phyloP scores from a whole-genome alignment of 2,797 vertebrate species.

The Alcedo atthis region DNA sequence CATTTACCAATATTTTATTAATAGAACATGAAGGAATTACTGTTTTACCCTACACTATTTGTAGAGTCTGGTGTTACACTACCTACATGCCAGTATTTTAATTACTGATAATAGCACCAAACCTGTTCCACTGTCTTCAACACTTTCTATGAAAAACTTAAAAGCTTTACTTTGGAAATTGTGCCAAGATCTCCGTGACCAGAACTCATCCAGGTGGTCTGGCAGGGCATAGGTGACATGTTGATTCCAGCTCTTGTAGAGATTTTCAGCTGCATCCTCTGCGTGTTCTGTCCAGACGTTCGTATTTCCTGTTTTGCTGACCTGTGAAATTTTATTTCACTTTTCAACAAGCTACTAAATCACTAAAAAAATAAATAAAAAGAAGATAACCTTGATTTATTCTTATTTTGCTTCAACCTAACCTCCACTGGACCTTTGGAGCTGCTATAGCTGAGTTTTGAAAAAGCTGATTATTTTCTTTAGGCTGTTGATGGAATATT shows the following conservation, averaged over 20 bases:
- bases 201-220: fast-evolving
- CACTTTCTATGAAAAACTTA: neutral
- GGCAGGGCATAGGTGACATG: neutral
- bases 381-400: neutral
- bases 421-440: neutral
- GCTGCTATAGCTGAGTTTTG: neutral
- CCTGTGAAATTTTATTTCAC: neutral
- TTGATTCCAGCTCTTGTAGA: neutral
- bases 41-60: neutral
- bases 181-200: neutral
- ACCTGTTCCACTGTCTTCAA: neutral
- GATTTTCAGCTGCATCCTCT: constrained; percentile 12
- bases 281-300: neutral
- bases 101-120: neutral
- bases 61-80: neutral
- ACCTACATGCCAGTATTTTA: neutral
- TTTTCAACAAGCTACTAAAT: neutral
- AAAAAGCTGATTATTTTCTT: neutral
- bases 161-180: neutral
- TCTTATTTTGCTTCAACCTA: neutral
- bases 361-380: neutral
- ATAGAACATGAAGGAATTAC: neutral
- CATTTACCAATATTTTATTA: neutral
- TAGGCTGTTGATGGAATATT: neutral
- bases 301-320: constrained; percentile 24